phyloP scores from a whole-genome alignment of 2,888 invertebrate species.

The Ischnus inquisitorius region DNA sequence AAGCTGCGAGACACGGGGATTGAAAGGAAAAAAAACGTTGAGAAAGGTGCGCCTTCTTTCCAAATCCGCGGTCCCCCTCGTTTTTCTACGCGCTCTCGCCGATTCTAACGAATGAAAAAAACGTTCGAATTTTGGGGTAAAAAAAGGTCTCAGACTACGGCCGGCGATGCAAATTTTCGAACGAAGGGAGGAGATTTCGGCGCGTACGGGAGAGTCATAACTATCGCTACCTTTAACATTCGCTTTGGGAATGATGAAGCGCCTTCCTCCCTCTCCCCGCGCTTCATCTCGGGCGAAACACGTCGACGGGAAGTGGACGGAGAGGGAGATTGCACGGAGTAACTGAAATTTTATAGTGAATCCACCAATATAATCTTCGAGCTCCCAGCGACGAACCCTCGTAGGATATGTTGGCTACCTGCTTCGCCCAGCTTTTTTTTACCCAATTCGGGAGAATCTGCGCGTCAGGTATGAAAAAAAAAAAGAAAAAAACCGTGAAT shows the following conservation, averaged over 20 bases:
- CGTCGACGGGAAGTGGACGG: slow-evolving; percentile 22
- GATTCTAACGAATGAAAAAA: slow-evolving; percentile 70
- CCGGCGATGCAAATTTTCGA: slow-evolving; percentile 80
- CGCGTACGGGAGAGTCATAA: slow-evolving; percentile 25
- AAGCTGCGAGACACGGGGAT: slow-evolving; percentile 35
- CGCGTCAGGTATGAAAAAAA: slow-evolving; percentile 78
- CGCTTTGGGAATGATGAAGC: too few species aligned
- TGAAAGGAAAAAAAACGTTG: slow-evolving; percentile 45
- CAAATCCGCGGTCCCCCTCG: slow-evolving; percentile 52
- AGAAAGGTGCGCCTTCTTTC: slow-evolving; percentile 46
- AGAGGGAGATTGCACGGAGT: slow-evolving; percentile 68
- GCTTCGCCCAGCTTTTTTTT: slow-evolving; percentile 78
- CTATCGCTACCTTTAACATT: background rate
- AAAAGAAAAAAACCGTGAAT: slow-evolving; percentile 66
- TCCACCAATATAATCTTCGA: slow-evolving; percentile 73
- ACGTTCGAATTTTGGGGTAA: slow-evolving; percentile 59
- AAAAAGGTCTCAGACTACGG: slow-evolving; percentile 58
- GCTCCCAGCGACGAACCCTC: slow-evolving; percentile 46
- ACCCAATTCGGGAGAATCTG: slow-evolving; percentile 82
- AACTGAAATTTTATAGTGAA: slow-evolving; percentile 83
- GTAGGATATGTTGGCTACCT: slow-evolving; percentile 78
- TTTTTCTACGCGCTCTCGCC: slow-evolving; percentile 67
- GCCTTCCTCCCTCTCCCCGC: slow-evolving; percentile 35
- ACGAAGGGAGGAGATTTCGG: slow-evolving; percentile 67
- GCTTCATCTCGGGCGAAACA: background rate